Base-by-base conservation (phyloP, 2,113 vertebrate species). In the Syngnathoides biaculeatus region DNA sequence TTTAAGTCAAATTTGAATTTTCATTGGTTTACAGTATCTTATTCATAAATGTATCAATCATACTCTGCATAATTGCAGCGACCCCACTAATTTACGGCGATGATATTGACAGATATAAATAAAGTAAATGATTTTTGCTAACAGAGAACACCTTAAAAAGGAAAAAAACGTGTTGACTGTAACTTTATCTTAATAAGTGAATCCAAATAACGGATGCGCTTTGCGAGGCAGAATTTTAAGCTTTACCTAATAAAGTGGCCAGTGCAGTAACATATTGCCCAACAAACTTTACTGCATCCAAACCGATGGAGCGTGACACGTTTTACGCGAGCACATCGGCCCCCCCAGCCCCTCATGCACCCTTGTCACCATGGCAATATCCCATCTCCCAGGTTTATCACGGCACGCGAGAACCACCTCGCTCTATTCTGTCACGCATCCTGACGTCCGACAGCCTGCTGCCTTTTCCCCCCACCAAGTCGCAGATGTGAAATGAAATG, bases 361-460 rank as follows among this genome's bases (percentile, higher is more conserved):
- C 19, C 48, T 14, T 38, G 63, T 80, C 63, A 61, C 72, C 67
- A 74, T 77, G 73, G 72, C 67, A 77, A 77, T 63, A 26, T 30
- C 1, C 50, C 68, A 11, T 64, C 57, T 64, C 60, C 30, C 64
- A 57, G 11, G 71, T 78, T 68, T 60, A 12, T 68, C 5, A 4
- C 73, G 78, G 63, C 63, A 56, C 72, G 62, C 78, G 26, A 57
- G 26, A 74, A 67, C 71, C 73, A 79, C 67, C 52, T 80, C 61
- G 63, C 73, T 73, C 71, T 71, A 72, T 62, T 81, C 67, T 82
- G 56, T n/a, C 56, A 55, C 13, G 47, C 14, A 4, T 72, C 71
- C 69, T 53, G 20, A 30, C 24, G 55, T 30, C 26, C 26, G 7
- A 19, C 14, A 14, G 53, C 53, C 53, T 15, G 53, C 53, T 55